Conservation (phyloP, 2,113 vertebrate species). For the Etia nguti region DNA sequence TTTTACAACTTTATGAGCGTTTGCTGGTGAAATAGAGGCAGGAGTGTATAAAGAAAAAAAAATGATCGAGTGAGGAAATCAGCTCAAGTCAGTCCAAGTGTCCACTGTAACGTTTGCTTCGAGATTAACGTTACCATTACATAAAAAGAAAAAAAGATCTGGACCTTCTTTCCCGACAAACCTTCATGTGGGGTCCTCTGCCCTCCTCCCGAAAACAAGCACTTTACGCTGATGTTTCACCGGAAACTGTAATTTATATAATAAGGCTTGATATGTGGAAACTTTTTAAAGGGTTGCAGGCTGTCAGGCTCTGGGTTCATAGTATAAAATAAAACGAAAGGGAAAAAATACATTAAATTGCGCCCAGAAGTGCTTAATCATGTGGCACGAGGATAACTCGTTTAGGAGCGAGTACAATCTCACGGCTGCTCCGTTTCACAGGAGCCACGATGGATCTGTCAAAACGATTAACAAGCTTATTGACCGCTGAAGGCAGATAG, state of each 20-base stretch:
- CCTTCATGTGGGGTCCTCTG: not conserved
- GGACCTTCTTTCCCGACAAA: not conserved
- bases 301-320: not conserved
- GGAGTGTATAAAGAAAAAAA: not conserved
- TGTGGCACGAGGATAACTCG: not conserved
- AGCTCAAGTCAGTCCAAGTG: not conserved
- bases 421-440: not conserved
- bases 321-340: not conserved
- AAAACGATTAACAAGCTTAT: not conserved
- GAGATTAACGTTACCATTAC: not conserved
- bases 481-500: constrained; percentile 1
- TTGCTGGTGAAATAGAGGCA: not conserved
- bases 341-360: not conserved
- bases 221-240: not conserved
- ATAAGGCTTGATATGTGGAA: not conserved
- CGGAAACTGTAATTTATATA: not conserved
- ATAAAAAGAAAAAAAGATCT: not conserved
- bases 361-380: not conserved
- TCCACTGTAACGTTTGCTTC: not conserved
- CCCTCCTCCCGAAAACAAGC: not conserved
- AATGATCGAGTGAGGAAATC: not conserved
- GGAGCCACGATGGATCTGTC: not conserved
- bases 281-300: not conserved
- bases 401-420: not conserved
- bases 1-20: not conserved